Evolutionary conservation across 1,140 invertebrate genomes (phyloP).

Genomic region (Zaprionus davidi): DNA sequence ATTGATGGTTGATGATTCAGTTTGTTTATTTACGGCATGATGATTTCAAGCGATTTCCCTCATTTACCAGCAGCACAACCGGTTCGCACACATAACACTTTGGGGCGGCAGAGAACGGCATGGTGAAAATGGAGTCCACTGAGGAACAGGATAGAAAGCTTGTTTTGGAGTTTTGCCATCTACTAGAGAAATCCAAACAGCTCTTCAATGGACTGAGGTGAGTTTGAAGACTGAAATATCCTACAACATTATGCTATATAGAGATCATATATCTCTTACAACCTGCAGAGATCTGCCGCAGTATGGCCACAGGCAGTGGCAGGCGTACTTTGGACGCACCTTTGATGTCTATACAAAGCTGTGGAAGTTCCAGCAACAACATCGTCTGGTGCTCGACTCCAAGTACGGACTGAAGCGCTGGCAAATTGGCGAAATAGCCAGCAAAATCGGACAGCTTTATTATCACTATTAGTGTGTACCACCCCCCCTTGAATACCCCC

Average conservation of each 20-base stretch:
- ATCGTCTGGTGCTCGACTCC: constrained; percentile 94
- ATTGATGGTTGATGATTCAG: constrained; percentile 36
- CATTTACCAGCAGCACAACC: constrained; percentile 56
- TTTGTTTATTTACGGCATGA: constrained; percentile 45
- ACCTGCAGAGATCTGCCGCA: constrained; percentile 94
- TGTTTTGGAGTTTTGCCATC: constrained; percentile 97
- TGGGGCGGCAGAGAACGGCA: constrained; percentile 82
- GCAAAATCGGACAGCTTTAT: constrained; percentile 99
- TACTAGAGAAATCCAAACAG: constrained; percentile 98
- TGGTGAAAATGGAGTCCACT: constrained; percentile 89
- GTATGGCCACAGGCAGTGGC: constrained; percentile 99
- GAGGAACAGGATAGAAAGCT: constrained; percentile 96
- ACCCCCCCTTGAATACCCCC: too few relatives aligned
- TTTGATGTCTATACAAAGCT: constrained; percentile 99
- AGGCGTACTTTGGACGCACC: constrained; percentile 97
- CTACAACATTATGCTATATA: background rate
- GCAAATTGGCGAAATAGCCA: constrained; percentile 99
- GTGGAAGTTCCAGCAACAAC: constrained; percentile 99
- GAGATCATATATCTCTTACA: background rate
- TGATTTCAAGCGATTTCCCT: background rate
- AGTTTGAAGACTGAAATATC: background rate
- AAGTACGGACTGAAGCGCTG: constrained; percentile 98
- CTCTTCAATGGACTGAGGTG: constrained; percentile 97
- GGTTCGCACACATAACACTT: constrained; percentile 78
- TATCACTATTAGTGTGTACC: constrained; percentile 98